Conservation (phyloP, 2,113 vertebrate species). For the Galemys pyrenaicus region DNA sequence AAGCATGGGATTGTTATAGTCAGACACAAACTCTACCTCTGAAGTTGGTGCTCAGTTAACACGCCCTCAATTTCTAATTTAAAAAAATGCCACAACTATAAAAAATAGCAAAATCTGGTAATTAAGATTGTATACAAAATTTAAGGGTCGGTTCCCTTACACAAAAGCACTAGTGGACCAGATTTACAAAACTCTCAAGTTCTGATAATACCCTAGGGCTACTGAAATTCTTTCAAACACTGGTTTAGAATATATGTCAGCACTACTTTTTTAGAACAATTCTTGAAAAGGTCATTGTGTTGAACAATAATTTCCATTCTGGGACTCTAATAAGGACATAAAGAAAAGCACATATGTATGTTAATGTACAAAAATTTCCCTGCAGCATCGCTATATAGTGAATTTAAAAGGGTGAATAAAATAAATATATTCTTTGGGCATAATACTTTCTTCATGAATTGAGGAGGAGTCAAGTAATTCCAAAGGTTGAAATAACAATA, state of each 20-base stretch:
- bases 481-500: not conserved
- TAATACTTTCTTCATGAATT: not conserved
- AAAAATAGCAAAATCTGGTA: conserved; percentile 16
- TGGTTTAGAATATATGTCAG: not conserved
- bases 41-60: not conserved
- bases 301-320: conserved; percentile 21
- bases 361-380: not conserved
- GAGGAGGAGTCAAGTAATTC: not conserved
- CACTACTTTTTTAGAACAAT: conserved; percentile 30
- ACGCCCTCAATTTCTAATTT: conserved; percentile 2
- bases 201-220: not conserved
- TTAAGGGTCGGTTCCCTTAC: not conserved
- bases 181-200: not conserved
- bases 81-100: not conserved
- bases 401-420: not conserved
- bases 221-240: conserved; percentile 33
- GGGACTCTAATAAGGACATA: conserved; percentile 10
- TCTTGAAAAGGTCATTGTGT: conserved; percentile 32
- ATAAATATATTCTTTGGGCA: not conserved
- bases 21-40: not conserved
- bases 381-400: not conserved
- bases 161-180: not conserved
- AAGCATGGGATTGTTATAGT: not conserved
- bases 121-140: conserved; percentile 13
- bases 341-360: not conserved